Evolutionary conservation across 2,113 vertebrate genomes (phyloP).

Genomic region (Thermophis baileyi): DNA sequence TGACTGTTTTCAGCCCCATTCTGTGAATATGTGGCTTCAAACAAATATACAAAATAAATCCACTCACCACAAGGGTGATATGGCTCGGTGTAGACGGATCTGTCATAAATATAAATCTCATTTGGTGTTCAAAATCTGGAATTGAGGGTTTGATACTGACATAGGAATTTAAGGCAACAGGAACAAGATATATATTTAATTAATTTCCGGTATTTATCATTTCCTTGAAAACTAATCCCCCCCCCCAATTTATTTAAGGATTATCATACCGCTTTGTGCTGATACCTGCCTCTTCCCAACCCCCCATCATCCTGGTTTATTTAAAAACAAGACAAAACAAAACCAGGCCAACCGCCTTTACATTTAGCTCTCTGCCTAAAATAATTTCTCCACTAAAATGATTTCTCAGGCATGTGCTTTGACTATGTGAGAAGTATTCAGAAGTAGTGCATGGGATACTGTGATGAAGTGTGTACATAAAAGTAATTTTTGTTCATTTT

Average conservation of each 20-base stretch:
- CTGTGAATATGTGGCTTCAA: neutral
- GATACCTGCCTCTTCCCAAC: neutral
- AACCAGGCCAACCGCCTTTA: constrained; percentile 38
- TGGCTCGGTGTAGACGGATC: constrained; percentile 6
- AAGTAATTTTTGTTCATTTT: neutral
- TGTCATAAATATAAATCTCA: neutral
- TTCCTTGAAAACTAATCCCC: neutral
- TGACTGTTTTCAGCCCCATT: neutral
- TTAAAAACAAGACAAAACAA: constrained; percentile 21
- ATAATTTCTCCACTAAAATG: constrained; percentile 19
- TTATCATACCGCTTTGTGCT: constrained; percentile 38
- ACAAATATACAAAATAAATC: neutral
- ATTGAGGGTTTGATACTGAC: neutral
- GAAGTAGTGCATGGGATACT: neutral
- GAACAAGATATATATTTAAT: constrained; percentile 40
- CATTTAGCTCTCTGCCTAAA: constrained; percentile 26
- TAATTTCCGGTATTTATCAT: neutral
- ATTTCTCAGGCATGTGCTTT: neutral
- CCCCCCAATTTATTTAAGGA: neutral
- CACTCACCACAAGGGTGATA: neutral
- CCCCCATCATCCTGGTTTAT: constrained; percentile 34
- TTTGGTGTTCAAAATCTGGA: neutral
- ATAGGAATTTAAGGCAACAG: constrained; percentile 45
- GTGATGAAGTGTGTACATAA: neutral
- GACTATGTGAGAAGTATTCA: constrained; percentile 21